phyloP scores from a whole-genome alignment of 2,113 vertebrate species.

The Chloropsis hardwickii region DNA sequence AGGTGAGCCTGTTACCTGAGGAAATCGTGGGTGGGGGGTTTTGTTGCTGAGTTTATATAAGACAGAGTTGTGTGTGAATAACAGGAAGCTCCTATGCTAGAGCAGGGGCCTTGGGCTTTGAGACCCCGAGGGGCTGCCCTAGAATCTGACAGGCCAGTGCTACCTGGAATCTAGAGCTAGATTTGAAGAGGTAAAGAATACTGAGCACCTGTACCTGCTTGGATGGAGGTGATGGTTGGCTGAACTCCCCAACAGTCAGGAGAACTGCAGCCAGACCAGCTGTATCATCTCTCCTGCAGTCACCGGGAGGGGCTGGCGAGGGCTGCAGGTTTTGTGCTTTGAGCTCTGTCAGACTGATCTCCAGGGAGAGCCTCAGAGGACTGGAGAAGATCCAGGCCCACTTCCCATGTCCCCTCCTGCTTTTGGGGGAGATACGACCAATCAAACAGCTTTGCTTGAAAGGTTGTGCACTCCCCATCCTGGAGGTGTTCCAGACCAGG shows the following conservation, averaged over 20 bases:
- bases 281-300: background rate
- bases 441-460: background rate
- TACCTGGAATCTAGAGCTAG: background rate
- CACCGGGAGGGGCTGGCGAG: background rate
- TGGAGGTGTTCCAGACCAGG: background rate
- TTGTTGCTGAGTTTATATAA: background rate
- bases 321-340: background rate
- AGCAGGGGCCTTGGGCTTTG: background rate
- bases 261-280: background rate
- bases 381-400: background rate
- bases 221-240: background rate
- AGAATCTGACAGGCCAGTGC: background rate
- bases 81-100: background rate
- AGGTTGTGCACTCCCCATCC: background rate
- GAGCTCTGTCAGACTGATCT: background rate
- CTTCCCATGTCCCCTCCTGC: background rate
- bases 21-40: background rate
- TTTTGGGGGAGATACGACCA: background rate
- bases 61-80: background rate
- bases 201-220: background rate
- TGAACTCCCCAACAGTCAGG: background rate
- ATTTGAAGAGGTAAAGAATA: background rate
- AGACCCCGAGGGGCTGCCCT: background rate
- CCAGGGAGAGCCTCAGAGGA: background rate
- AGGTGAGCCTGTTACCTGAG: constrained; percentile 70